These are phyloP conservation scores for Neogobius melanostomus DNA, from an alignment of 2,113 vertebrate genomes.

Conservation along the genomic window DNA sequence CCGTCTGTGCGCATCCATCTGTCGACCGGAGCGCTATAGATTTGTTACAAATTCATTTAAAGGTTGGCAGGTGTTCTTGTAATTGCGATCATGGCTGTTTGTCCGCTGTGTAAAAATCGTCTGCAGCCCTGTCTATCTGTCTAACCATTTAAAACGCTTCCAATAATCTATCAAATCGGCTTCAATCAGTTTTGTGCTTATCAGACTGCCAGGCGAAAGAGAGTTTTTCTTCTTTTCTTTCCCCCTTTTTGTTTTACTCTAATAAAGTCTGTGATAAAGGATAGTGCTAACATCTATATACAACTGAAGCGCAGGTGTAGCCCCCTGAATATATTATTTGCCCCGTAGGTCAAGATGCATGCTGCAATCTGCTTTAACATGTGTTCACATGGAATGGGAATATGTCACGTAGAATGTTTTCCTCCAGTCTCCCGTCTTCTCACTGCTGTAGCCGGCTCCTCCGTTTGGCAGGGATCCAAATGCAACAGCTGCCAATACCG, in stretches of 20 bases:
- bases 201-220: slow-evolving; percentile 27
- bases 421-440: slow-evolving; percentile 53
- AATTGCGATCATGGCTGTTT: slow-evolving; percentile 39
- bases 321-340: neutral
- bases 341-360: neutral
- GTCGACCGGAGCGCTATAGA: slow-evolving; percentile 18
- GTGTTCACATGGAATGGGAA: slow-evolving; percentile 13
- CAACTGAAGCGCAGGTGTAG: neutral
- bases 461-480: slow-evolving; percentile 51
- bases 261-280: no score
- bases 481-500: slow-evolving; percentile 53
- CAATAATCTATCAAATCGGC: slow-evolving; percentile 21
- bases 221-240: neutral
- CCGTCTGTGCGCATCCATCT: slow-evolving; percentile 32
- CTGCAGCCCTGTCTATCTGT: slow-evolving; percentile 17
- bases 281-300: neutral
- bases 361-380: slow-evolving; percentile 8
- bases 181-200: slow-evolving; percentile 14
- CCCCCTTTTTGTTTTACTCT: no score
- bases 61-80: slow-evolving; percentile 42
- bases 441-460: slow-evolving; percentile 43
- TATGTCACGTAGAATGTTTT: slow-evolving; percentile 44
- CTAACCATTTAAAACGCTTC: slow-evolving; percentile 20
- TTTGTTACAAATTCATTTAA: slow-evolving; percentile 42
- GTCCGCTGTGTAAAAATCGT: slow-evolving; percentile 30